These are phyloP conservation scores for Eulemur coronatus DNA, from an alignment of 2,797 vertebrate genomes.

Conservation along the genomic window DNA sequence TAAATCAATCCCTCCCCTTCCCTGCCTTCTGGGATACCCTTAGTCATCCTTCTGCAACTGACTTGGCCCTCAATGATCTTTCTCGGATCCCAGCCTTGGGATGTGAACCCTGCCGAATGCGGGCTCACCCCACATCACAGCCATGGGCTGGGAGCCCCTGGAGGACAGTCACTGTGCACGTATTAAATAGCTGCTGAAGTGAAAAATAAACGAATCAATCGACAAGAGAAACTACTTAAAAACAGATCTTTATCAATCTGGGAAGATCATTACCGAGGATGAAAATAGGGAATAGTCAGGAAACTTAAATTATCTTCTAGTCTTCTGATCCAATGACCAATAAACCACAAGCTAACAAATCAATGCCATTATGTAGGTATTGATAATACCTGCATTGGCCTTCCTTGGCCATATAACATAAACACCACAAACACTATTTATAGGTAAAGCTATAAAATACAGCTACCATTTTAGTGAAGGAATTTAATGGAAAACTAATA, in stretches of 20 bases:
- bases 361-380: background rate
- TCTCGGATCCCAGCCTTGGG: background rate
- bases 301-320: background rate
- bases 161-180: fast-evolving
- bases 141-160: fast-evolving
- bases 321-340: background rate
- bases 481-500: background rate
- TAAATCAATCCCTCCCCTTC: too few relatives aligned
- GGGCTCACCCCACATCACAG: background rate
- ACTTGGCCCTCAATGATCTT: background rate
- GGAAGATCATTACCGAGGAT: background rate
- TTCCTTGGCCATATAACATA: background rate
- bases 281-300: background rate
- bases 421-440: background rate
- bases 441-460: background rate
- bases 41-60: background rate
- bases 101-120: background rate
- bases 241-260: background rate
- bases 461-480: background rate
- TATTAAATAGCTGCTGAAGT: fast-evolving
- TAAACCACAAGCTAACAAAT: background rate
- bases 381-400: background rate
- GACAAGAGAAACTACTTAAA: background rate
- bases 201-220: background rate
- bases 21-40: background rate